These are phyloP conservation scores for Arion vulgaris DNA, from an alignment of 1,140 invertebrate species.

Conservation along the genomic window DNA sequence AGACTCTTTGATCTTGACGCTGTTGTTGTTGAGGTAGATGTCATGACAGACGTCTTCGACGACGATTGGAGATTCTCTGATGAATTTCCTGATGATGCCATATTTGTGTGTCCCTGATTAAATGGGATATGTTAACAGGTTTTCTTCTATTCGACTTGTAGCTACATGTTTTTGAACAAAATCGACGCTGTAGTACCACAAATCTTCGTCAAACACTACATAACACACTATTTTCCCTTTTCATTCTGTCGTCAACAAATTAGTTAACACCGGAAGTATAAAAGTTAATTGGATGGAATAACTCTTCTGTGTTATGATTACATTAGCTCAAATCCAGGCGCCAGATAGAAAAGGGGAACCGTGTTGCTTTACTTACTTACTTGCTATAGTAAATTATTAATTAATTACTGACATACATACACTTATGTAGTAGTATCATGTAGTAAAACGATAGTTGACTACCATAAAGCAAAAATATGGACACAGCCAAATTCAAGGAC, in stretches of 20 bases:
- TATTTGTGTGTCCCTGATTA: neutral
- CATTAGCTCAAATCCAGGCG: neutral
- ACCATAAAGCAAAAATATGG: neutral
- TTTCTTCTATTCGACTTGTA: neutral
- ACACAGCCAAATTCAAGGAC: conserved; percentile 33
- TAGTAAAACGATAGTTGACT: neutral
- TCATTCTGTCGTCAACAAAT: conserved; percentile 9
- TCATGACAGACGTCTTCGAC: neutral
- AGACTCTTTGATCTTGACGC: neutral
- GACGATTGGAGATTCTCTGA: neutral
- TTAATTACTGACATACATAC: too few relatives aligned
- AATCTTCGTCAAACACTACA: neutral
- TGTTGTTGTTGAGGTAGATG: neutral
- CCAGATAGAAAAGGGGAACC: neutral
- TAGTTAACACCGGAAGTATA: neutral
- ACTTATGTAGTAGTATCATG: too few relatives aligned
- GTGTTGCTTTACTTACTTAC: too few relatives aligned
- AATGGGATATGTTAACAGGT: neutral
- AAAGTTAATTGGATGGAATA: neutral
- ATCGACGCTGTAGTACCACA: too few relatives aligned
- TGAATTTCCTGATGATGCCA: conserved; percentile 24
- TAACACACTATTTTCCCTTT: neutral
- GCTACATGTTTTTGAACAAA: neutral
- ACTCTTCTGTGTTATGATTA: neutral
- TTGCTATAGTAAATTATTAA: too few relatives aligned